Base-by-base conservation (phyloP, 2,113 vertebrate genomes). In the Pontoporia blainvillei region DNA sequence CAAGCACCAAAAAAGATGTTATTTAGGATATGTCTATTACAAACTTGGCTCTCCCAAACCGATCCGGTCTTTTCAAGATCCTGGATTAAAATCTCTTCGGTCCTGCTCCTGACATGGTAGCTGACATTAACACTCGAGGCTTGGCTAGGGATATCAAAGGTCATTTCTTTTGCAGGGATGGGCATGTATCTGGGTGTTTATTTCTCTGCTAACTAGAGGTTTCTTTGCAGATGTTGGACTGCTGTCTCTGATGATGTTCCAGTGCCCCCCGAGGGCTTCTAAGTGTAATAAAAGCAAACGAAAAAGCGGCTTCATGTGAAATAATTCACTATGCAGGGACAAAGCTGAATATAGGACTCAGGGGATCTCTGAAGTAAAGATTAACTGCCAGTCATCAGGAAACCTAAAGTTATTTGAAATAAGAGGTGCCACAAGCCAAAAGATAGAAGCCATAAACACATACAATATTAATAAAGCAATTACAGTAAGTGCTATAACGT, bases 391-490 rank as follows among this genome's bases (percentile, higher is more conserved):
- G 46, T 97, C 94, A 78, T 83, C 71, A 79, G 81, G 49, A 96
- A 94, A 92, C 66, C 79, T 67, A 76, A 96, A 94, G 93, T 88
- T 87, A 88, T 96, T 97, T 96, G 84, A 97, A 96, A 67, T 91
- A 96, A 92, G 89, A 96, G 67, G 52, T 94, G 69, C 91, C 89
- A 96, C 79, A 54, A 79, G 61, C 85, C 91, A 96, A 83, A 78
- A 95, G 85, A 96, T 34, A 90, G 94, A 96, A 96, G 85, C 93
- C 84, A 84, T 96, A 95, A 96, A 95, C 87, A 86, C 94, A 97
- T 98, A 61, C 95, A 97, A 96, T 97, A 97, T 98, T 97, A 97
- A 97, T 98, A 98, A 97, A 97, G 96, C 96, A 97, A 97, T 98
- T 98, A 97, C 78, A 71, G 96, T 98, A 98, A 98, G 97, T 97